Percentiles rank a stretch among this genome's conserved stretches.
phyloP scores from a whole-genome alignment of 53 echinoderm and acorn worm genomes.

The Holothuria scabra region DNA sequence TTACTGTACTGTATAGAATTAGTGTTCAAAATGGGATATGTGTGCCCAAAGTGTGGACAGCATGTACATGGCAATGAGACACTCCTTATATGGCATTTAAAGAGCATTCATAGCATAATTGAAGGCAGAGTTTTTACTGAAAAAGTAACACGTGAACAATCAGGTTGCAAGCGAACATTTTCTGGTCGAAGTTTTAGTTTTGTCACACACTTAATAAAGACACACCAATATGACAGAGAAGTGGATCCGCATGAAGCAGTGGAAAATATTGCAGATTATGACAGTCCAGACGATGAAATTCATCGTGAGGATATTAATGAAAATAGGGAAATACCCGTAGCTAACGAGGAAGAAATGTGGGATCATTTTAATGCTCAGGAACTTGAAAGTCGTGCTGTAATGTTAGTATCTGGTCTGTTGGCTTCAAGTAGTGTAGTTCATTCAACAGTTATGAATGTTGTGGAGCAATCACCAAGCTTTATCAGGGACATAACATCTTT shows the following conservation, averaged over 20 bases:
- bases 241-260: background rate
- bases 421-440: constrained; percentile 48
- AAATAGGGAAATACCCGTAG: constrained; percentile 7
- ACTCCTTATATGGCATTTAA: constrained; percentile 58
- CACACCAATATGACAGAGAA: constrained; percentile 18
- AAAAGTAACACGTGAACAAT: constrained; percentile 20
- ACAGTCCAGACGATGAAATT: constrained; percentile 16
- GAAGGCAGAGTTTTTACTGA: constrained; percentile 37
- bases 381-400: constrained; percentile 38
- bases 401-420: constrained; percentile 46
- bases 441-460: constrained; percentile 54
- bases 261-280: constrained; percentile 15
- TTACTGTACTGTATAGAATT: background rate
- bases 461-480: constrained; percentile 43
- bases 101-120: constrained; percentile 53
- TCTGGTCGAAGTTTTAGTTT: constrained; percentile 16
- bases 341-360: constrained; percentile 40
- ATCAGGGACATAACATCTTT: constrained; percentile 50
- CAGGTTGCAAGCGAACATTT: constrained; percentile 50
- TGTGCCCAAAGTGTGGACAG: constrained; percentile 58
- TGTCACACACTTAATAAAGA: constrained; percentile 20
- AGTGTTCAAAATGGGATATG: constrained; percentile 52
- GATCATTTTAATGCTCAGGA: constrained; percentile 55
- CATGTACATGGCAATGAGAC: constrained; percentile 50
- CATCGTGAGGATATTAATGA: constrained; percentile 1